Conservation (phyloP, 2,888 invertebrate genomes). For the Microdon myrmicae region DNA sequence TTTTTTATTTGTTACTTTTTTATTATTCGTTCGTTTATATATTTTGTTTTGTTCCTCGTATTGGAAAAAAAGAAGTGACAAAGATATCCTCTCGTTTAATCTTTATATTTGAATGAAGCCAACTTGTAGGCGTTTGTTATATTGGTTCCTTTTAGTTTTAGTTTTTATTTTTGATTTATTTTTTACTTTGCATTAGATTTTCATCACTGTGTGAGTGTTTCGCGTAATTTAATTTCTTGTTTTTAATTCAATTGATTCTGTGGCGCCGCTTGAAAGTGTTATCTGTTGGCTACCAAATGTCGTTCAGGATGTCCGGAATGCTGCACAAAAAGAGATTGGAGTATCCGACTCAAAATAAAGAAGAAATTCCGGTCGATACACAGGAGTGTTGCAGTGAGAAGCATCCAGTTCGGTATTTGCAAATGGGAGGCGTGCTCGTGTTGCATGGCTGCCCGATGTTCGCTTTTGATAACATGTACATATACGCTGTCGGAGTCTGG, state of each 20-base stretch:
- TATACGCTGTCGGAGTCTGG: conserved; percentile 83
- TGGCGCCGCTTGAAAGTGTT: too few species aligned
- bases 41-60: conserved; percentile 4
- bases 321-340: too few species aligned
- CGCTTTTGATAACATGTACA: conserved; percentile 85
- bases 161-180: too few species aligned
- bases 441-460: conserved; percentile 75
- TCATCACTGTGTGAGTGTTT: too few species aligned
- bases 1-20: conserved; percentile 15
- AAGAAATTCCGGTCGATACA: conserved; percentile 36
- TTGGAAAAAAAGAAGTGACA: too few species aligned
- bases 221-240: too few species aligned
- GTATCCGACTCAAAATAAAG: conserved; percentile 5
- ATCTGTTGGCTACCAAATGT: conserved; percentile 25
- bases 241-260: too few species aligned
- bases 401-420: conserved; percentile 59
- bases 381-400: conserved; percentile 48
- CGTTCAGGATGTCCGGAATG: conserved; percentile 21
- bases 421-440: conserved; percentile 63
- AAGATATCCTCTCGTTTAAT: too few species aligned
- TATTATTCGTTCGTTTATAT: conserved; percentile 23
- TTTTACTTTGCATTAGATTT: too few species aligned
- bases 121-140: too few species aligned
- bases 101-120: too few species aligned
- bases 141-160: conserved; percentile 8